These are phyloP conservation scores for Cyphomyrmex costatus DNA, from an alignment of 1,140 invertebrate genomes.

Conservation along the genomic window DNA sequence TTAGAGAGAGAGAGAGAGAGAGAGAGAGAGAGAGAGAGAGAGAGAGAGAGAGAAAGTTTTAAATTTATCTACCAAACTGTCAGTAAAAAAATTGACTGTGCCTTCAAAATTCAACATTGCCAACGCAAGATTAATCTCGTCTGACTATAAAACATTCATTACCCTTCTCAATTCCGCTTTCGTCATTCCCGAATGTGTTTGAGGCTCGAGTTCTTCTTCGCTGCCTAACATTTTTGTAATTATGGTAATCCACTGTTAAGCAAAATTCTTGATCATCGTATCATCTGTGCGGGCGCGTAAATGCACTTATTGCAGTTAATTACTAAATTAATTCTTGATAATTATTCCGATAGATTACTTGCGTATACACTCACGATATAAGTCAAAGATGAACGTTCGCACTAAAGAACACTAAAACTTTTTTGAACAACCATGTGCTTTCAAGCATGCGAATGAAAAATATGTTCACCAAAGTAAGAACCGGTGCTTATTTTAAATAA, in stretches of 20 bases:
- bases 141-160: slow-evolving; percentile 53
- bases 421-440: not conserved
- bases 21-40: no score
- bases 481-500: not conserved
- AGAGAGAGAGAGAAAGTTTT: no score
- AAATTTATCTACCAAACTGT: no score
- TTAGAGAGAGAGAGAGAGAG: no score
- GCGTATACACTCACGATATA: not conserved
- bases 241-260: slow-evolving; percentile 84
- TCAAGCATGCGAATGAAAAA: not conserved
- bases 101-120: not conserved
- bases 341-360: not conserved
- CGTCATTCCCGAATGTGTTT: slow-evolving; percentile 83
- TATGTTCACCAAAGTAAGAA: slow-evolving; percentile 1
- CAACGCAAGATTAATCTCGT: not conserved
- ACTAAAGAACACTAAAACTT: slow-evolving; percentile 1
- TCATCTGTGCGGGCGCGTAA: not conserved
- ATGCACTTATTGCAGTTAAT: slow-evolving; percentile 38
- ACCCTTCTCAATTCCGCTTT: slow-evolving; percentile 86
- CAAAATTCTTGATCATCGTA: slow-evolving; percentile 11
- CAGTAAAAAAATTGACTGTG: no score
- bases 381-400: not conserved
- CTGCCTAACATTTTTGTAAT: slow-evolving; percentile 86
- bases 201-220: slow-evolving; percentile 84
- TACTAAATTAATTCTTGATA: slow-evolving; percentile 26